phyloP scores from a whole-genome alignment of 2,113 vertebrate species.

The Oplegnathus fasciatus region DNA sequence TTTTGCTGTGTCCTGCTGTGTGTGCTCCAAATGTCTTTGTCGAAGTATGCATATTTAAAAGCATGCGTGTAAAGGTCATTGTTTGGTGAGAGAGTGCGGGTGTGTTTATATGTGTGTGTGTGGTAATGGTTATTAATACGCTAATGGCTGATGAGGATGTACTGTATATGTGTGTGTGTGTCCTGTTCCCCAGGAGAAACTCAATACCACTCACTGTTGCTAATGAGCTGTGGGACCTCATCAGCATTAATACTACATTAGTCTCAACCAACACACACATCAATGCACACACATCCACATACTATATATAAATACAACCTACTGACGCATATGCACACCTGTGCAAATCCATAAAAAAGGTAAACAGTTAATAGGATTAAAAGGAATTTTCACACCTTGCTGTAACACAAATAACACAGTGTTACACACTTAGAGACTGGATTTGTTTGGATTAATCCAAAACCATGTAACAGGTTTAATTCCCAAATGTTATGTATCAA shows the following conservation, averaged over 20 bases:
- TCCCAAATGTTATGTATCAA: constrained; percentile 14
- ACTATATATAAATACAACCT: constrained; percentile 45
- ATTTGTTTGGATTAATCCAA: constrained; percentile 58
- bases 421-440: constrained; percentile 29
- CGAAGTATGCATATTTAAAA: constrained; percentile 50
- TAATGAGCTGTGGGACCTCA: constrained; percentile 83
- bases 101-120: constrained; percentile 35
- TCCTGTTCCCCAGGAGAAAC: constrained; percentile 74
- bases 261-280: constrained; percentile 52
- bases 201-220: constrained; percentile 79
- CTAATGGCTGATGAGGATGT: constrained; percentile 61
- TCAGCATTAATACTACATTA: constrained; percentile 85
- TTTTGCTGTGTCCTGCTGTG: constrained; percentile 23
- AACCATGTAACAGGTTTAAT: constrained; percentile 44
- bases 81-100: constrained; percentile 27
- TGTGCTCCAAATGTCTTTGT: constrained; percentile 37
- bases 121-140: constrained; percentile 61
- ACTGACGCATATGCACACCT: constrained; percentile 49
- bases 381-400: constrained; percentile 41
- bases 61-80: constrained; percentile 68
- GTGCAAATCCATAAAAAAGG: constrained; percentile 62
- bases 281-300: constrained; percentile 12
- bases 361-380: constrained; percentile 72
- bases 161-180: constrained; percentile 43
- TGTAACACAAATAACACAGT: constrained; percentile 22